Evolutionary conservation across 1,140 invertebrate species (phyloP), one percentile per base, ranked within the genome.

Genomic region (Geopemphigus sp.): DNA sequence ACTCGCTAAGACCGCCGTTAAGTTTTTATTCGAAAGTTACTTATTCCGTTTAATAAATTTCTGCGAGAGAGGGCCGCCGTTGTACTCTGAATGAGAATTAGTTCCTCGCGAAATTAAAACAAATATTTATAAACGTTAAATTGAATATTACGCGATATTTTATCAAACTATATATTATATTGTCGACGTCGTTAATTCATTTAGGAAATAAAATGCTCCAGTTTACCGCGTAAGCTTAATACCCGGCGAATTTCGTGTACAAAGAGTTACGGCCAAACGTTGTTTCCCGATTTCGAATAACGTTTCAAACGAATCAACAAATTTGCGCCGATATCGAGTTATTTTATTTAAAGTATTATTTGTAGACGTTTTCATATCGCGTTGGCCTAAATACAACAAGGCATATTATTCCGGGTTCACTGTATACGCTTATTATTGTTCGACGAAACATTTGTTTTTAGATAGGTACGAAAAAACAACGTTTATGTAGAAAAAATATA

Each of bases 301-400:
- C 12, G 47, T 50, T 12, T 50, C 14, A 50, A 1, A 50, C 4
- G 1, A 12, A 50, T n/a, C n/a, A 14, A 50, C 11, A 12, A 50
- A 14, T 5, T 50, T 50, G 39, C 11, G 5, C 39, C 11, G 11
- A 66, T 45, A 45, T 66, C n/a, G 11, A 45, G 14, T 45, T 66
- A 45, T n/a, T 66, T 45, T 66, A n/a, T 39, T 45, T n/a, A 47
- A 45, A 66, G 19, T 39, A 66, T 47, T 66, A 66, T 45, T 66
- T 66, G 14, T 66, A 56, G 4, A 0, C n/a, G 54, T n/a, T 24
- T 29, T 66, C 39, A 45, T 47, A n/a, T 66, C 32, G 32, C 8
- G 39, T n/a, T 22, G 4, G 5, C 32, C 32, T 66, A n/a, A 14
- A 11, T 50, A 50, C 47, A 50, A 12, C 1, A 12, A 17, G 32